phyloP scores from a whole-genome alignment of 2,113 vertebrate genomes.

The Talpa occidentalis region DNA sequence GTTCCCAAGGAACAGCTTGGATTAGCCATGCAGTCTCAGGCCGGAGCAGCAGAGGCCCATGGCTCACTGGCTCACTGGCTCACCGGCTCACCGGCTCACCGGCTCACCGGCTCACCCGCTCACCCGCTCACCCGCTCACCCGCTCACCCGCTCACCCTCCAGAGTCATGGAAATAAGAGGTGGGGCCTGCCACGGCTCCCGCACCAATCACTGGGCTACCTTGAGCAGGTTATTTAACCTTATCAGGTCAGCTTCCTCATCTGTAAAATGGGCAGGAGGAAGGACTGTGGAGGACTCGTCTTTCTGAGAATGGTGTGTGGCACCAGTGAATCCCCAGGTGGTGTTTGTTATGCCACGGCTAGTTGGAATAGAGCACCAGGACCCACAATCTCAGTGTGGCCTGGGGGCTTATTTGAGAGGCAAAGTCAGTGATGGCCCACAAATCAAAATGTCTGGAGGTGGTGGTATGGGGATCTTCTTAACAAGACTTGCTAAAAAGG shows the following conservation, averaged over 20 bases:
- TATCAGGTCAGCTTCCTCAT: background rate
- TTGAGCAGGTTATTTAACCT: background rate
- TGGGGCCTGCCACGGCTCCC: background rate
- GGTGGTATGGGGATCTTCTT: background rate
- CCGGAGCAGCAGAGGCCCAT: background rate
- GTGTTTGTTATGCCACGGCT: background rate
- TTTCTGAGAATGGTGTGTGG: background rate
- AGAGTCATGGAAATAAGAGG: background rate
- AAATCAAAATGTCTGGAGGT: background rate
- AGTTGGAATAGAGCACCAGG: no score
- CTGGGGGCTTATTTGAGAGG: background rate
- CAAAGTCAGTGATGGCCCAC: background rate
- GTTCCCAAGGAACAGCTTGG: background rate
- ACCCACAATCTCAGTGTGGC: no score
- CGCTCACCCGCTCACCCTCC: background rate
- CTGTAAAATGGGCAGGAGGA: background rate
- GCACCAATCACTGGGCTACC: no score
- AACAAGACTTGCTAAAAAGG: background rate
- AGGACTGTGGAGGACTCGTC: fast-evolving
- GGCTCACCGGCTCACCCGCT: no score
- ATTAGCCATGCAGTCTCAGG: background rate
- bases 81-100: no score
- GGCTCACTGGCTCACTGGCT: background rate
- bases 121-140: no score
- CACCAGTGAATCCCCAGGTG: background rate